A percentile compares a stretch with the other conserved stretches of the same genome.
phyloP scores from a whole-genome alignment of 1,140 invertebrate genomes.

The Lordiphosa stackelbergi region DNA sequence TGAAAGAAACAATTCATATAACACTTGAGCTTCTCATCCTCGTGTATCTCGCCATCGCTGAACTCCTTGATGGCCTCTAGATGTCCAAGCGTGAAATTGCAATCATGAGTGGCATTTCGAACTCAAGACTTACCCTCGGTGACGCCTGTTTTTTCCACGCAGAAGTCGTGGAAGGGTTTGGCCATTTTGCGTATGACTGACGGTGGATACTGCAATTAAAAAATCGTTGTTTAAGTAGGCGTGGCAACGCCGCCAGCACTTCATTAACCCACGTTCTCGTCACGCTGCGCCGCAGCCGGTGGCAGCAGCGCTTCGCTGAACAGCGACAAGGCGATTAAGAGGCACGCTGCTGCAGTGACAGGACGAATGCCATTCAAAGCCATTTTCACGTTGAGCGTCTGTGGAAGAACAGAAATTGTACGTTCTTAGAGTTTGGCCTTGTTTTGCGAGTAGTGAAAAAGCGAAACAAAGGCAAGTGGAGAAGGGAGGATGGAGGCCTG shows the following conservation, averaged over 20 bases:
- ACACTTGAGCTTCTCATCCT: slow-evolving; percentile 67
- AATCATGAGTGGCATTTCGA: neutral
- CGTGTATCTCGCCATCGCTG: slow-evolving; percentile 70
- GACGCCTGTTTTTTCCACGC: slow-evolving; percentile 71
- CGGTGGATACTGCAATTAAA: slow-evolving; percentile 75
- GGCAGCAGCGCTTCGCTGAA: slow-evolving; percentile 52
- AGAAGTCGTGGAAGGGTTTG: slow-evolving; percentile 67
- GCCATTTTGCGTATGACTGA: slow-evolving; percentile 66
- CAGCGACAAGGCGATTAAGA: slow-evolving; percentile 74
- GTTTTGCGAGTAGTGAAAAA: slow-evolving; percentile 63
- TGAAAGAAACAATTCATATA: slow-evolving; percentile 76
- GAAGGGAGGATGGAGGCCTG: slow-evolving; percentile 16
- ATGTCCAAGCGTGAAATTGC: slow-evolving; percentile 11
- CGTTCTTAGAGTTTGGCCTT: slow-evolving; percentile 45
- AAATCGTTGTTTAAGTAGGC: slow-evolving; percentile 54
- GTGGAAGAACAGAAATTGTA: slow-evolving; percentile 45
- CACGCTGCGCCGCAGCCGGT: slow-evolving; percentile 63
- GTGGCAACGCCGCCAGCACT: slow-evolving; percentile 32
- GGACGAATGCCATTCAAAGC: slow-evolving; percentile 63
- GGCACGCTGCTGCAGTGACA: slow-evolving; percentile 51
- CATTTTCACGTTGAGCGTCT: slow-evolving; percentile 68
- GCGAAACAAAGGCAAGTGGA: slow-evolving; percentile 62
- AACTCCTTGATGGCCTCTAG: slow-evolving; percentile 70
- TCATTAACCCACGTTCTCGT: slow-evolving; percentile 69
- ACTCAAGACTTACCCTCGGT: slow-evolving; percentile 55